These are phyloP conservation scores for Leucania comma DNA, from an alignment of 2,888 invertebrate genomes.

Conservation along the genomic window DNA sequence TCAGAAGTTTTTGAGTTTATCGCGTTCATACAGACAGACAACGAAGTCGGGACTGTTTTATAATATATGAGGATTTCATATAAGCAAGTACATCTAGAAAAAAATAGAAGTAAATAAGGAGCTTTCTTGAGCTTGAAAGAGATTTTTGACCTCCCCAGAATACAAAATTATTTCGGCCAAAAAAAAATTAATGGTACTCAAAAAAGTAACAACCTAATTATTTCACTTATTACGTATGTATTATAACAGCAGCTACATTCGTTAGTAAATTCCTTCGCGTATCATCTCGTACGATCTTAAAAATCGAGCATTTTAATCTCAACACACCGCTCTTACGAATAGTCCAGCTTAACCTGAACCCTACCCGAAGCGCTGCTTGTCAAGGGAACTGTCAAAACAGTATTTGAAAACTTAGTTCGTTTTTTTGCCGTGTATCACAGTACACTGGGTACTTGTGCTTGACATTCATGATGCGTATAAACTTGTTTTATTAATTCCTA, in stretches of 20 bases:
- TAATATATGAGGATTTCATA: no score
- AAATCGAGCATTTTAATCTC: slow-evolving; percentile 63
- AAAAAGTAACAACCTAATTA: slow-evolving; percentile 57
- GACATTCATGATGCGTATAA: slow-evolving; percentile 57
- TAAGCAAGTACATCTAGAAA: no score
- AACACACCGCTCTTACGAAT: slow-evolving; percentile 46
- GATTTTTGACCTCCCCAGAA: slow-evolving; percentile 2
- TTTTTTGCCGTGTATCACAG: slow-evolving; percentile 1
- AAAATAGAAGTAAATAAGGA: background rate
- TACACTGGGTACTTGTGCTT: slow-evolving; percentile 26
- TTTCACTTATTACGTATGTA: slow-evolving; percentile 59
- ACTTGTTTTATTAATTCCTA: slow-evolving; percentile 60
- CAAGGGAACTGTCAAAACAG: background rate
- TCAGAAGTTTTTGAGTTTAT: no score
- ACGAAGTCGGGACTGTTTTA: no score
- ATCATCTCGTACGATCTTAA: slow-evolving; percentile 61
- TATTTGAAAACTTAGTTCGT: background rate
- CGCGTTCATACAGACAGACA: no score
- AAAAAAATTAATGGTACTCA: slow-evolving; percentile 41
- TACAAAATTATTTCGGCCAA: slow-evolving; percentile 25
- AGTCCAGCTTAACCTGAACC: slow-evolving; percentile 12
- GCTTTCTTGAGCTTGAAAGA: slow-evolving; percentile 5
- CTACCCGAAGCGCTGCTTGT: slow-evolving; percentile 16
- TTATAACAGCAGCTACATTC: slow-evolving; percentile 61
- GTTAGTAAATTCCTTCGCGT: slow-evolving; percentile 63